Evolutionary conservation across 2,113 vertebrate species (phyloP).

Genomic region (Sylvietta virens): DNA sequence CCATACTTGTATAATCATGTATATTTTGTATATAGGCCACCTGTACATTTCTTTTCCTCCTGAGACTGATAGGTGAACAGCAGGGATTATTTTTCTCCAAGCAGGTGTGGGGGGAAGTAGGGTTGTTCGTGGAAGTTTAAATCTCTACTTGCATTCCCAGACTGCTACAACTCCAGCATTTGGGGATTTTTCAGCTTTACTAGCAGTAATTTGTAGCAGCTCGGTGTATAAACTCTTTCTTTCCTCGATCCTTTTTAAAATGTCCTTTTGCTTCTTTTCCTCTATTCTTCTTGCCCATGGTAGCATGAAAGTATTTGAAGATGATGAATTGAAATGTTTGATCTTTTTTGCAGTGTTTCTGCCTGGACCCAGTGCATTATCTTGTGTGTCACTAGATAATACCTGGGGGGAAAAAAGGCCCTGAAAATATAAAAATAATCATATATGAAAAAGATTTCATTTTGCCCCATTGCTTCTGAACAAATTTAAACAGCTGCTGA

Average conservation of each 20-base stretch:
- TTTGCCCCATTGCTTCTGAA: constrained; percentile 36
- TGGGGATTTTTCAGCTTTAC: not conserved
- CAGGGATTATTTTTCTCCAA: not conserved
- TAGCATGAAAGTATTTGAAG: constrained; percentile 47
- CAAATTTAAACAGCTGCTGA: constrained; percentile 41
- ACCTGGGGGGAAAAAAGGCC: not conserved
- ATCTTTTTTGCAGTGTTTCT: constrained; percentile 40
- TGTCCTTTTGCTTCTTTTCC: not conserved
- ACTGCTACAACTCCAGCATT: not conserved
- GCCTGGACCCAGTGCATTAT: constrained; percentile 16
- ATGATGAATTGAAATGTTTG: constrained; percentile 36
- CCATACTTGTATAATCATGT: not conserved
- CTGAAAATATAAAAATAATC: constrained; percentile 55
- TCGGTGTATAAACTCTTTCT: constrained; percentile 20
- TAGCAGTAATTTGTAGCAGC: not conserved
- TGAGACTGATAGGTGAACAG: not conserved
- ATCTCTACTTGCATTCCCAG: not conserved
- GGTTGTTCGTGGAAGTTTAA: not conserved
- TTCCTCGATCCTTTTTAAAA: not conserved
- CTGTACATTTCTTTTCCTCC: not conserved
- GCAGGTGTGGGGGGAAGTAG: not conserved
- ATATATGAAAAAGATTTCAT: constrained; percentile 23
- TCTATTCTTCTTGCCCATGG: constrained; percentile 31
- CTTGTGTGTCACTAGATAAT: constrained; percentile 5
- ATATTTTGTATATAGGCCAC: not conserved